Conservation (phyloP, 2,113 vertebrate genomes). For the Elanoides forficatus region DNA sequence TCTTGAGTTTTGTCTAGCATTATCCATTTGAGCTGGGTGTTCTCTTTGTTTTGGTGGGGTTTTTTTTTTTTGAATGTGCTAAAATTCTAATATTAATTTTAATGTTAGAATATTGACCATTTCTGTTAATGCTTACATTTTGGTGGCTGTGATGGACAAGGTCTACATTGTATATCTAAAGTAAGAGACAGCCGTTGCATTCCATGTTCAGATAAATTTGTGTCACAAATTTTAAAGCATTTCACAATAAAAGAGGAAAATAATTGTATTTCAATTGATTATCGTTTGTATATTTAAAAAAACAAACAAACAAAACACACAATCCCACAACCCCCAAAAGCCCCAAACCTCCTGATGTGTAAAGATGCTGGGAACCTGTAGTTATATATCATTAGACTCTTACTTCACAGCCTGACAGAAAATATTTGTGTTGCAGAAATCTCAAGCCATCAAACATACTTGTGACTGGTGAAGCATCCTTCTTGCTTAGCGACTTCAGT, state of each 20-base stretch:
- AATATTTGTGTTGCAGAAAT: constrained; percentile 69
- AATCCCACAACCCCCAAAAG: no score
- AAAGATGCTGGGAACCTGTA: not conserved
- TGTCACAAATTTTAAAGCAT: not conserved
- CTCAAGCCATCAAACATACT: constrained; percentile 82
- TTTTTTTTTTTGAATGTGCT: not conserved
- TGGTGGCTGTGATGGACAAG: not conserved
- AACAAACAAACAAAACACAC: not conserved
- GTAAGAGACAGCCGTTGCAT: not conserved
- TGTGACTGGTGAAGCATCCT: constrained; percentile 41
- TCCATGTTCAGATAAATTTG: not conserved
- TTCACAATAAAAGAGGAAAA: not conserved
- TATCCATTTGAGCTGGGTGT: not conserved
- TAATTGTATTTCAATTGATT: not conserved
- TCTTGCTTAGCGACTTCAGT: constrained; percentile 74
- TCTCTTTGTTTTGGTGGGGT: not conserved
- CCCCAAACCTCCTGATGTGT: not conserved
- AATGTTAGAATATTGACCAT: not conserved
- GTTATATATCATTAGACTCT: not conserved
- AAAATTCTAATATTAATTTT: not conserved
- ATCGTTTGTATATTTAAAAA: not conserved
- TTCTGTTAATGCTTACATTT: not conserved
- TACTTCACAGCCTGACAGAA: not conserved
- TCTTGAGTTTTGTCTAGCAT: not conserved
- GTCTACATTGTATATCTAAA: not conserved